Evolutionary conservation across 2,797 vertebrate genomes (phyloP), one percentile per base, ranked within the genome.

Genomic region (Pseudochirops cupreus): DNA sequence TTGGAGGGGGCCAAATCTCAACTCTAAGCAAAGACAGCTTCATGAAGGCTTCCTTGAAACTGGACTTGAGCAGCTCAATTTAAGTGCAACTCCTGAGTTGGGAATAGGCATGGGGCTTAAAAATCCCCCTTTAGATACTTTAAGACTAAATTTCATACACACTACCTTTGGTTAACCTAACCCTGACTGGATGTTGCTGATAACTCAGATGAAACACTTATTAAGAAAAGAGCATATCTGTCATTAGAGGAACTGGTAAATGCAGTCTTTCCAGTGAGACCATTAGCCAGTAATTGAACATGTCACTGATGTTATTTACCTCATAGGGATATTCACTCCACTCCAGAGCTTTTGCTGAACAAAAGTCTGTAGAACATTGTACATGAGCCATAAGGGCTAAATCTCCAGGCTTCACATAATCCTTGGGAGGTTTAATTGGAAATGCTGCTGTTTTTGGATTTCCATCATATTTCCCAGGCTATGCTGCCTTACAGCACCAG

Each of bases 141-240:
- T 18, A 94, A 90, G 90, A 97, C 92, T 93, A 92, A 93, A 95
- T 94, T 97, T 39, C 92, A n/a, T 74, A n/a, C 58, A 24, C 92
- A 50, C 39, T 91, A 92, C 74, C 57, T 91, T 53, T 94, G n/a
- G 91, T 97, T 98, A 96, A 92, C 74, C 94, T 96, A 97, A 91
- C 91, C 59, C 18, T 50, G 93, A n/a, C 52, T 95, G 10, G 28
- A 52, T 56, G 46, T 62, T 94, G 29, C 92, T 93, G 74, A 67
- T 58, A 91, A 92, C 52, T 95, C 91, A 93, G 97, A 97, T 94
- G 96, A 97, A 96, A 96, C 5, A 18, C 6, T n/a, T 92, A 33
- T 57, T 93, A 95, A 46, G 52, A 92, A 62, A 33, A 93, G 52
- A 97, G n/a, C 50, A 0, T n/a, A 39, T 94, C 31, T 58, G 57